Evolutionary conservation across 1,140 invertebrate genomes (phyloP).

Genomic region (Pseudomyrmex gracilis): DNA sequence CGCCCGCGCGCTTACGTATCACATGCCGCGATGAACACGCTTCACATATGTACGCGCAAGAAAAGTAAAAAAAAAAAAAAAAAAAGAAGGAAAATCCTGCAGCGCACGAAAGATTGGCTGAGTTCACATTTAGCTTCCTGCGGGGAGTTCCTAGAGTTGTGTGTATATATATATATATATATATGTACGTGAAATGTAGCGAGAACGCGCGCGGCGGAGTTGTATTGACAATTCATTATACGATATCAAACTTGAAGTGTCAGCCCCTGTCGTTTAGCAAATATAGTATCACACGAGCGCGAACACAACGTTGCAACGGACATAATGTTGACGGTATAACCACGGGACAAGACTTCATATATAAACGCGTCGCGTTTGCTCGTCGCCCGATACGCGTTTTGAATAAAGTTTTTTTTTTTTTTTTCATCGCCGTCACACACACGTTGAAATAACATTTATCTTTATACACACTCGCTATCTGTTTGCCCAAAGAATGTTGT

Average conservation of each 20-base stretch:
- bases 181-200: neutral
- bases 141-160: neutral
- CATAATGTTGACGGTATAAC: conserved; percentile 31
- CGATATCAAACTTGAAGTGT: conserved; percentile 34
- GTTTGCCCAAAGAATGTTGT: conserved; percentile 37
- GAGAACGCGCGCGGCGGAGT: neutral
- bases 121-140: neutral
- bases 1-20: conserved; percentile 1
- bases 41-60: neutral
- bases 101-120: neutral
- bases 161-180: no score
- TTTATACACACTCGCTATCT: conserved; percentile 49
- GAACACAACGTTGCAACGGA: conserved; percentile 8
- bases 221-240: conserved; percentile 30
- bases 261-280: conserved; percentile 28
- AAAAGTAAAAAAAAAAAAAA: no score
- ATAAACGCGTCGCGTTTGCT: neutral
- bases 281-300: neutral
- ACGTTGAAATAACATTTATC: conserved; percentile 46
- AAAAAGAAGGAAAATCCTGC: neutral
- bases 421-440: neutral
- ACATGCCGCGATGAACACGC: neutral
- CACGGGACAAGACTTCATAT: conserved; percentile 22
- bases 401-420: conserved; percentile 10
- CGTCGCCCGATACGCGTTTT: conserved; percentile 3